Base-by-base conservation (phyloP, 1,140 invertebrate species). In the Heliconius himera region DNA sequence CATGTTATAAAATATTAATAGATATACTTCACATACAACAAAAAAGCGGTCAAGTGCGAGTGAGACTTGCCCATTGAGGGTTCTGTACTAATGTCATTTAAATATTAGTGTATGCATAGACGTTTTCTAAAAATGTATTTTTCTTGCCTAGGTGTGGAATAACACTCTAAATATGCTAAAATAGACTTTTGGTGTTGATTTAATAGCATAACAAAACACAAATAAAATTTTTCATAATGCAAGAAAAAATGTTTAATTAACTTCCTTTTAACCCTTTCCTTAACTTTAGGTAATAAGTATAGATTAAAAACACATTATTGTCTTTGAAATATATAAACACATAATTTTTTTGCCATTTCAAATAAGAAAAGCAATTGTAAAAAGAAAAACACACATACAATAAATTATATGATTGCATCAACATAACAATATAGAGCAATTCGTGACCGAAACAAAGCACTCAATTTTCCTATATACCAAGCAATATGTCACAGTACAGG, bases 401-500 rank as follows among this genome's bases (percentile, higher is more conserved):
- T 66, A 66, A 66, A 66, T 6, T 13, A 66, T 66, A 29, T 66
- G 60, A 18, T 66, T 66, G 60, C 60, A 66, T 66, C 26, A 51
- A 66, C 72, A 70, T 78, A 84, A 78, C 74, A 82, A 82, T 81
- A 83, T 83, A 78, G 80, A 81, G 78, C 83, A 78, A 75, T 85
- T 86, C 86, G 85, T 86, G 85, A 86, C 86, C 81, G 75, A 83
- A 82, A 85, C 82, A 84, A 86, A 86, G 85, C 85, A 85, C 82
- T 82, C 83, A 86, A 85, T 86, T 86, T 82, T 81, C 81, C 78
- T 77, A 85, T 85, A 84, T 84, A 85, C 82, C 81, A 80, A 89
- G 84, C 85, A 88, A 91, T 91, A 91, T 88, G 88, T 89, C 87
- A 88, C 86, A 84, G 83, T 82, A 85, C 83, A 89, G 85, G 83